A percentile compares a stretch with the other conserved stretches of the same genome.
phyloP scores from a whole-genome alignment of 1,140 invertebrate genomes.

The Ceratina australensis region DNA sequence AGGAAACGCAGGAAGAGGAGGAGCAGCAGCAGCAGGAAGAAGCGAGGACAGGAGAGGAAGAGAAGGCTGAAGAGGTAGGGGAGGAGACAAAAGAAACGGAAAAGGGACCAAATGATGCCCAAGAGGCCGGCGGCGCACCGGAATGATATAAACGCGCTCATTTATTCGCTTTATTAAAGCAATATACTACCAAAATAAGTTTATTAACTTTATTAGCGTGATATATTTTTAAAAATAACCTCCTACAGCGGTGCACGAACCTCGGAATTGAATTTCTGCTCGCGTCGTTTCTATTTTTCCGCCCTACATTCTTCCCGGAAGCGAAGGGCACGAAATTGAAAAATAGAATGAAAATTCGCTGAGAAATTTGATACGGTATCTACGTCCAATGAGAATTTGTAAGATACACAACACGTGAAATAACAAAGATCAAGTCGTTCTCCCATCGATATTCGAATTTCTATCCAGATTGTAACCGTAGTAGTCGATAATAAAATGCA shows the following conservation, averaged over 20 bases:
- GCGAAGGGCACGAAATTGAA: background rate
- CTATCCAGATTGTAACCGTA: background rate
- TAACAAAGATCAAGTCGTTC: too few species aligned
- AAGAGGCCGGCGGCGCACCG: conserved; percentile 25
- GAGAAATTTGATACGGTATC: background rate
- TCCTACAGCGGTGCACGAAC: background rate
- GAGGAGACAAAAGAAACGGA: conserved; percentile 13
- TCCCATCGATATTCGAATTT: background rate
- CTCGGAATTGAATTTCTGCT: conserved; percentile 2
- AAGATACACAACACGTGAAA: background rate
- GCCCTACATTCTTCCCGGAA: background rate
- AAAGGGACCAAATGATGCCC: conserved; percentile 33
- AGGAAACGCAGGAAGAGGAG: background rate
- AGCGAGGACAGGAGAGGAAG: background rate
- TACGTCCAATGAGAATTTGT: conserved; percentile 14
- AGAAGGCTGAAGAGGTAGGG: background rate
- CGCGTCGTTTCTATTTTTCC: too few species aligned
- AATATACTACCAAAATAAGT: conserved; percentile 43
- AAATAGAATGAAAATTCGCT: background rate
- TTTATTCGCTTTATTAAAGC: conserved; percentile 59
- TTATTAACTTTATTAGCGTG: conserved; percentile 52
- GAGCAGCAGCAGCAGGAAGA: background rate
- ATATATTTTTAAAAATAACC: conserved; percentile 45
- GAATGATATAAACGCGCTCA: conserved; percentile 57
- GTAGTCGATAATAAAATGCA: background rate